Evolutionary conservation across 2,797 vertebrate species (phyloP), one percentile per base, ranked within the genome.

Genomic region (Spinus olivaceus): DNA sequence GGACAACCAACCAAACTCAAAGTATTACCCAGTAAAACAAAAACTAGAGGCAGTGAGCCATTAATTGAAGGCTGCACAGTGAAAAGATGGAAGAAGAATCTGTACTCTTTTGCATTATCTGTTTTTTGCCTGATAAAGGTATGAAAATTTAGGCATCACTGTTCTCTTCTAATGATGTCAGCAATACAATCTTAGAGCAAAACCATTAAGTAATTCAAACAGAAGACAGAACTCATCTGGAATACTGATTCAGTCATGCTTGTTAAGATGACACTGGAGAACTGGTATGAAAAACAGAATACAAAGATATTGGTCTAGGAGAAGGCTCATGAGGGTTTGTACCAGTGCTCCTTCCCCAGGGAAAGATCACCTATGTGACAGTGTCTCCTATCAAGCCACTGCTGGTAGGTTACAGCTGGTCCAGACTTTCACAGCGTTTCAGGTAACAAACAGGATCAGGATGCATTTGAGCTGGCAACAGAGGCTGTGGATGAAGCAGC

Each of bases 151-250:
- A 67, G 46, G 32, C 82, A 94, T 27, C 0, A 0, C 30, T 57
- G 32, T 42, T 65, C 25, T 77, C 64, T 80, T 66, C 84, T 78
- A 66, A 59, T 39, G 33, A 41, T 19, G 11, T 24, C 74, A 87
- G 50, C 53, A 59, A 60, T 19, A 41, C 23, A 83, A 50, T 28
- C 84, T 72, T 39, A 65, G 73, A 72, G 41, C 51, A 87, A 92
- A 94, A 10, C 10, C 47, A 70, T 59, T 73, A 70, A 53, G 79
- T 77, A 93, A 89, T 89, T 88, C 81, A 92, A 83, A 47, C 18
- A 81, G 57, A 72, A 80, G 41, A 59, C 56, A 70, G 33, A 85
- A 74, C 9, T 37, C 35, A 50, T 78, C 0, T 33, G 30, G 61
- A 88, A 94, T 81, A 89, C 18, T 71, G 63, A 95, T 74, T 91